These are phyloP conservation scores for Ceyx cyanopectus DNA, from an alignment of 2,113 vertebrate species.

Conservation along the genomic window DNA sequence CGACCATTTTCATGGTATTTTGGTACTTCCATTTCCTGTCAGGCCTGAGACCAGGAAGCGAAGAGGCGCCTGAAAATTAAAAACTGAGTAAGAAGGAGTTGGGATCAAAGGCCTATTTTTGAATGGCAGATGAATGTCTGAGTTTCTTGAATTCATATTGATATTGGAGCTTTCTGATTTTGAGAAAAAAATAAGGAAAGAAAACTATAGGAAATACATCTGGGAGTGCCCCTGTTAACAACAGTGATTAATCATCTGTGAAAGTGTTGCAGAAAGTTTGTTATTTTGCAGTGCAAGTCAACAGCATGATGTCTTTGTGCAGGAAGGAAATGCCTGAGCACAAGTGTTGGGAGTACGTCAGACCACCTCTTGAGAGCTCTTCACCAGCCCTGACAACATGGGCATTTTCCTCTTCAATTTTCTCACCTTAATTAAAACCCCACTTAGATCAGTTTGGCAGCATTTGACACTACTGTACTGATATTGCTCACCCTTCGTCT, in stretches of 20 bases:
- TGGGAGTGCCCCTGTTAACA: not conserved
- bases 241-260: slow-evolving; percentile 11
- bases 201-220: slow-evolving; percentile 36
- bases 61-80: slow-evolving; percentile 28
- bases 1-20: slow-evolving; percentile 44
- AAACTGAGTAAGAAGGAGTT: slow-evolving; percentile 9
- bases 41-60: slow-evolving; percentile 26
- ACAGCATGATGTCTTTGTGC: not conserved
- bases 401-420: not conserved
- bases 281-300: not conserved
- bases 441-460: not conserved
- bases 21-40: slow-evolving; percentile 44
- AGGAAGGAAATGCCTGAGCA: not conserved
- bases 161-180: not conserved
- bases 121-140: not conserved
- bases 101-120: slow-evolving; percentile 19
- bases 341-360: not conserved
- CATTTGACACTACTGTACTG: not conserved
- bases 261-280: not conserved
- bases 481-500: not conserved
- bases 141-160: not conserved
- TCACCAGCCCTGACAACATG: not conserved
- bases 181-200: slow-evolving; percentile 23
- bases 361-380: not conserved
- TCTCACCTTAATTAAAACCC: not conserved